Conservation (phyloP, 2,113 vertebrate species). For the Sylvia atricapilla region DNA sequence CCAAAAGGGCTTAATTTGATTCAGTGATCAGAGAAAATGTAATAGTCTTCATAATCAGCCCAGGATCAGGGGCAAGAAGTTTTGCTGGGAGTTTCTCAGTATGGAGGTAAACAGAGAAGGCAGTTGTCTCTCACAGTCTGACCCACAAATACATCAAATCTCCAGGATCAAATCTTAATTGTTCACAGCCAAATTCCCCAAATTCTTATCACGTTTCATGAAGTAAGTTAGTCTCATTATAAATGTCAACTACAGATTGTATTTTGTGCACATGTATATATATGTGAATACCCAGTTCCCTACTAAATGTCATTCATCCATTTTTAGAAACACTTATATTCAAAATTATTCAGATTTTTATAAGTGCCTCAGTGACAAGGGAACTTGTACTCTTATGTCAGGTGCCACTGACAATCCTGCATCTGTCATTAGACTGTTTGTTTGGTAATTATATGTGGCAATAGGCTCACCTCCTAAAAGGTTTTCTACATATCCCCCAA, state of each 20-base stretch:
- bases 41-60: neutral
- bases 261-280: conserved; percentile 39
- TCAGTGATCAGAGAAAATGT: neutral
- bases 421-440: conserved; percentile 1
- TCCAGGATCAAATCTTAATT: neutral
- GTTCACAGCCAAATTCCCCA: neutral
- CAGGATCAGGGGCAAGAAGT: neutral
- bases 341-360: conserved; percentile 59
- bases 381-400: conserved; percentile 38
- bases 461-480: neutral
- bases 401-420: conserved; percentile 21
- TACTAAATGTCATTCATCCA: conserved; percentile 62
- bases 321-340: conserved; percentile 67
- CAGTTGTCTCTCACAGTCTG: neutral
- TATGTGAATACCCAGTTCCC: conserved; percentile 44
- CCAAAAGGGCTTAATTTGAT: neutral
- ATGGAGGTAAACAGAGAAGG: neutral
- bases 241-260: conserved; percentile 56
- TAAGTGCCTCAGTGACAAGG: conserved; percentile 46
- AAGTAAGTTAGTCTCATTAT: conserved; percentile 24
- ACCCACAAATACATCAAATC: neutral
- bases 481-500: neutral
- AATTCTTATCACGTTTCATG: neutral
- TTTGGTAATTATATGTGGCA: neutral
- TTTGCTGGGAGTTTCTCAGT: neutral